Percentiles rank a stretch among this genome's conserved stretches.
Conservation (phyloP, 2,113 vertebrate species). For the Lepus americanus region DNA sequence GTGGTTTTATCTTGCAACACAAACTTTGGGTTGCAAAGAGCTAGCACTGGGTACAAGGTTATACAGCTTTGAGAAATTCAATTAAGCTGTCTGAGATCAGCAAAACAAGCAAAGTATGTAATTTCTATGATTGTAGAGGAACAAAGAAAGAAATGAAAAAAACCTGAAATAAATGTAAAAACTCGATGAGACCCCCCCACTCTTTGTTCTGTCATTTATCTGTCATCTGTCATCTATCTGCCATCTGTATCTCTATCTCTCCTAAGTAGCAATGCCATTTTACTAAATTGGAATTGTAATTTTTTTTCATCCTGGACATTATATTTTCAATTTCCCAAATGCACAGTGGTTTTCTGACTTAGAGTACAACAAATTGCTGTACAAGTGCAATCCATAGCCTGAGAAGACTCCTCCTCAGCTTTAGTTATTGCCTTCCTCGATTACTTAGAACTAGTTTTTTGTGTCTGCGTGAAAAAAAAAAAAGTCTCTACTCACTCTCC, state of each 20-base stretch:
- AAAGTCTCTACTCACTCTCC: no score
- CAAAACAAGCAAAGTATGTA: neutral
- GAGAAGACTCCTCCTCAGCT: neutral
- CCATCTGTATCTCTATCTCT: neutral
- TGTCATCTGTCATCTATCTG: neutral
- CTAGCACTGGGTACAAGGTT: neutral
- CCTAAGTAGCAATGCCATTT: neutral
- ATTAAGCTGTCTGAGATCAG: neutral
- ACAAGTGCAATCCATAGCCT: neutral
- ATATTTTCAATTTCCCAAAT: conserved; percentile 12
- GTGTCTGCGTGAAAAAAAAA: neutral
- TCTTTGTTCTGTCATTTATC: neutral
- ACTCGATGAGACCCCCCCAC: neutral
- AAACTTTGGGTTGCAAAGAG: neutral
- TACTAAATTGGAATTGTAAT: neutral
- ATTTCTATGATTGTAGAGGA: neutral
- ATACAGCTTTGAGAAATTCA: neutral
- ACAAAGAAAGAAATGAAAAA: conserved; percentile 26
- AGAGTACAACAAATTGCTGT: neutral
- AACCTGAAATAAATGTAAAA: neutral
- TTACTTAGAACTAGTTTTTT: neutral
- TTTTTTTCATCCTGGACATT: neutral
- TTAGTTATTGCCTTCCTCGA: neutral
- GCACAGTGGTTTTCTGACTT: neutral
- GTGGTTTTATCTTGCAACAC: neutral